Evolutionary conservation across 2,888 invertebrate species (phyloP), one percentile per base, ranked within the genome.

Genomic region (Cataglyphis rosenhaueri): DNA sequence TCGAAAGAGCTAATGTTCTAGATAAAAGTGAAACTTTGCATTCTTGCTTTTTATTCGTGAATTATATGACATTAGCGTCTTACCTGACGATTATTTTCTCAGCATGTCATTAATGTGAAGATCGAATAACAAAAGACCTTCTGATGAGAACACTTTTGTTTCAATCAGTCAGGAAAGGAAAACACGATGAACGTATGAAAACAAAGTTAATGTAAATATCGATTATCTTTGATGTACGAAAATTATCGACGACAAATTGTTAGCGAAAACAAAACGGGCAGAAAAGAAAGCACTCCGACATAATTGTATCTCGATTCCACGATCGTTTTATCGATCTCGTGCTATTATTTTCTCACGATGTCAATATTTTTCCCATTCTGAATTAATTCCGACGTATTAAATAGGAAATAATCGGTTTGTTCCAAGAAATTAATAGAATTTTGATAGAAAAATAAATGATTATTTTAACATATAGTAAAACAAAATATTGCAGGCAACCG

Each of bases 151-250:
- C 57, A 41, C 10, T 78, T 78, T 70, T 21, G 5, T 59, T 32
- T 71, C 18, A 44, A 32, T 44, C 15, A 32, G 12, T 25, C 15
- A 12, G 9, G 32, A 29, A 65, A 35, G n/a, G 35, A 44, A 82
- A 44, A 44, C 65, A 52, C 21, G 21, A 38, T 12, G 68, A 6
- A n/a, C 38, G 15, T 5, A 29, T 55, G 48, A 59, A 57, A 64
- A 73, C 83, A 44, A 57, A 74, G 62, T 66, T 61, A 52, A 15
- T 35, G 1, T 64, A 74, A 48, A 44, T 65, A 66, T 82, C 18
- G 74, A 82, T 78, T 61, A 21, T 66, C 8, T 29, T 57, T 44
- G 38, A 82, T 35, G 48, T n/a, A 12, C 18, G 32, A 64, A 57
- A 59, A 10, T 32, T 41, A 29, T 64, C 12, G 38, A 18, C 25